Evolutionary conservation across 2,113 vertebrate species (phyloP), one percentile per base, ranked within the genome.

Genomic region (Haemorhous mexicanus): DNA sequence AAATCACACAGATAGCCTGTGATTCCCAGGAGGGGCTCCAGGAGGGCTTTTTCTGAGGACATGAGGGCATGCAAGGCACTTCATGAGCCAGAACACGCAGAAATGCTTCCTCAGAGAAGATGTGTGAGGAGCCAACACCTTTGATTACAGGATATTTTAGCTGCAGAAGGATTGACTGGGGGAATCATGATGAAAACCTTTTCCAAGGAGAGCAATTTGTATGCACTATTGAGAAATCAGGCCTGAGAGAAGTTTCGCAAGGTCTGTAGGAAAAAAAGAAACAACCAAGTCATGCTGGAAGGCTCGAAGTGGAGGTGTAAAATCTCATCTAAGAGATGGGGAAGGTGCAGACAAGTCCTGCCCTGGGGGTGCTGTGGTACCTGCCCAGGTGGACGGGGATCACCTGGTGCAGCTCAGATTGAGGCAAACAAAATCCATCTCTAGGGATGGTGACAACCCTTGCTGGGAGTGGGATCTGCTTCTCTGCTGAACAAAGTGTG

Each of bases 181-280:
- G 63, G 59, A 93, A 85, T 84, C 83, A 50, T 59, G 67, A 50
- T 26, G 47, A 62, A 96, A 94, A 91, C 66, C 80, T 93, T 94
- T 79, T 66, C 84, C 92, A 67, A 59, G 27, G 81, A 86, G 94
- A 95, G 72, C 82, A 85, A 90, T 92, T 84, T 90, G 76, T 78
- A 58, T 76, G 72, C 72, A 9, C 90, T 80, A 35, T 69, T 80
- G 95, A 90, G 86, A 94, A 95, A 94, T n/a, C 84, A 74, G 78
- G 39, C 63, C 78, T 68, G 78, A 69, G 64, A 96, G 68, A 66
- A 88, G 55, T 77, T 90, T 63, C 16, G 3, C 46, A 43, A 23
- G 50, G 39, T 68, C 74, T 94, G 68, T 8, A 58, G 61, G 61
- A 27, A 44, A 50, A 55, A 66, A 73, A 56, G 49, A 28, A 68